Evolutionary conservation across 2,797 vertebrate genomes (phyloP).

Genomic region (Arremon brunneinucha): DNA sequence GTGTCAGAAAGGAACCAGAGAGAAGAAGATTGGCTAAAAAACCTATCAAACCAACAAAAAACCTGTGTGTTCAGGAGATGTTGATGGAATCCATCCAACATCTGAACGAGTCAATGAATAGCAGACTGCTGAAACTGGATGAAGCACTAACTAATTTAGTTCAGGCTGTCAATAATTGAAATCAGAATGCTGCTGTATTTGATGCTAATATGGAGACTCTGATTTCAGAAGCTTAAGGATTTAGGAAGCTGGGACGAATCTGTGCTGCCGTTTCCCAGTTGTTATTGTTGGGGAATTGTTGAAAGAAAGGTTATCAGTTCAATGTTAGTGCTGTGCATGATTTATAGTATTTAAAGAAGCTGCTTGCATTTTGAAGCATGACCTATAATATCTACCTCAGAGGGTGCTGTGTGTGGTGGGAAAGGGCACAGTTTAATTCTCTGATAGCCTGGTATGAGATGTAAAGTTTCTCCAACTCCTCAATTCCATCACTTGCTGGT

Average conservation of each 20-base stretch:
- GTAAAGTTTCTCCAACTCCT: not conserved
- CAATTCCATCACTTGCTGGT: not conserved
- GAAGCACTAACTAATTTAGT: constrained; percentile 63
- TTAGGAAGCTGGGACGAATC: constrained; percentile 3
- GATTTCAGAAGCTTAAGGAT: constrained; percentile 47
- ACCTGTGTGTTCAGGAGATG: constrained; percentile 45
- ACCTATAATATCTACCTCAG: not conserved
- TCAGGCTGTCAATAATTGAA: constrained; percentile 72
- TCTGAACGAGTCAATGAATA: constrained; percentile 63
- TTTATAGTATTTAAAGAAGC: not conserved
- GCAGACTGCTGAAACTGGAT: constrained; percentile 69
- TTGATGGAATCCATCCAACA: constrained; percentile 67
- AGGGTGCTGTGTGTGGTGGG: not conserved
- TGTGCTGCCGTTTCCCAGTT: not conserved
- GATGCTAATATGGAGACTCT: constrained; percentile 15
- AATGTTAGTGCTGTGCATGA: not conserved
- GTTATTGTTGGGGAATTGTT: not conserved
- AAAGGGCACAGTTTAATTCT: not conserved
- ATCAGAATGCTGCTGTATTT: constrained; percentile 51
- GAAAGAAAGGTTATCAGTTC: not conserved
- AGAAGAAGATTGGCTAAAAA: constrained; percentile 47
- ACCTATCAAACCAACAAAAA: not conserved
- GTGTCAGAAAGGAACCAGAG: constrained; percentile 45
- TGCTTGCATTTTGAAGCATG: not conserved
- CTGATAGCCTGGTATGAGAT: not conserved